phyloP scores from a whole-genome alignment of 2,797 vertebrate species.

The Pangasius mekongensis region DNA sequence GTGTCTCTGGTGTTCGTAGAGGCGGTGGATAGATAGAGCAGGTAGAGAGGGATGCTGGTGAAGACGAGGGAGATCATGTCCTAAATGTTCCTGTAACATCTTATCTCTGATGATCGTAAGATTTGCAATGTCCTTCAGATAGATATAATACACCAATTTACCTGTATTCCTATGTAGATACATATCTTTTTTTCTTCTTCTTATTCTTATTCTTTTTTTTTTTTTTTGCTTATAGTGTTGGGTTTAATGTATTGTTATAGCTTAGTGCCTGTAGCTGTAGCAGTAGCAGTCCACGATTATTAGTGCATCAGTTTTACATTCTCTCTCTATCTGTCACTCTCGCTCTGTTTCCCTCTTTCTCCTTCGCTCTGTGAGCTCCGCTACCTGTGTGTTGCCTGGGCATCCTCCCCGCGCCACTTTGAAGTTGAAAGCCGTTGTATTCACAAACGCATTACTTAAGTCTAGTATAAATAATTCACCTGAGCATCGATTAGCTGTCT shows the following conservation, averaged over 20 bases:
- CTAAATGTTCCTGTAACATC: conserved; percentile 18
- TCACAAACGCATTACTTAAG: conserved; percentile 83
- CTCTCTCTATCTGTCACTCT: conserved; percentile 54
- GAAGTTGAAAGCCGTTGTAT: conserved; percentile 77
- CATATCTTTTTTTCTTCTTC: conserved; percentile 18
- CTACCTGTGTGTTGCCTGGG: conserved; percentile 70
- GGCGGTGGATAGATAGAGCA: neutral
- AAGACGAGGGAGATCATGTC: neutral
- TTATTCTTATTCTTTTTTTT: conserved; percentile 1
- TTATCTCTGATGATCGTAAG: neutral
- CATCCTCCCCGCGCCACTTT: conserved; percentile 75
- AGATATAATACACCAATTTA: neutral
- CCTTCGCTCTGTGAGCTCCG: conserved; percentile 46
- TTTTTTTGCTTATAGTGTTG: conserved; percentile 30
- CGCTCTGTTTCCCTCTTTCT: conserved; percentile 19
- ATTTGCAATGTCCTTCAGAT: neutral
- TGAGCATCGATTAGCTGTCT: conserved; percentile 83
- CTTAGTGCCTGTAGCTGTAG: conserved; percentile 10
- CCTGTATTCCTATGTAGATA: neutral
- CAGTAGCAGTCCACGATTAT: conserved; percentile 24
- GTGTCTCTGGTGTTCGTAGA: conserved; percentile 13
- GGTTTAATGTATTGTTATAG: conserved; percentile 40
- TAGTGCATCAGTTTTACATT: conserved; percentile 22
- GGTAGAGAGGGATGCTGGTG: conserved; percentile 27
- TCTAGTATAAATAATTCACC: conserved; percentile 82